Percentiles rank a stretch among this genome's conserved stretches.
These are phyloP conservation scores for Cochlearius cochlearius DNA, from an alignment of 2,113 vertebrate species.

Conservation along the genomic window DNA sequence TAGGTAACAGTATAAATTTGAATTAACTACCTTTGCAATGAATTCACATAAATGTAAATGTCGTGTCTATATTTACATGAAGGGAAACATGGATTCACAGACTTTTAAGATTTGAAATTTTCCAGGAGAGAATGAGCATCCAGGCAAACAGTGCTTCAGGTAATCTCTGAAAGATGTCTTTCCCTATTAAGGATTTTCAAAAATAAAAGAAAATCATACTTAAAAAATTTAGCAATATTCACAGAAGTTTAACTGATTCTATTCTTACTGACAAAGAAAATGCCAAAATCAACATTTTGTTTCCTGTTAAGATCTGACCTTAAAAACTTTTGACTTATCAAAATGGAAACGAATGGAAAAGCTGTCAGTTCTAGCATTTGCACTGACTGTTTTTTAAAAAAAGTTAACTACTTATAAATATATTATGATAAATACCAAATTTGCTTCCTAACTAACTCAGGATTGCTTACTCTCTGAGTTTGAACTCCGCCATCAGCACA, in stretches of 20 bases:
- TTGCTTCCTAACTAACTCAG: background rate
- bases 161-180: background rate
- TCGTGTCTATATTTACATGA: background rate
- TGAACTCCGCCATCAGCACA: background rate
- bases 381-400: background rate
- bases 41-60: background rate
- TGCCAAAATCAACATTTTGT: background rate
- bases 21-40: background rate
- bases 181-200: background rate
- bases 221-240: background rate
- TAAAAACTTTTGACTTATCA: background rate
- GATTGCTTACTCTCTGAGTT: background rate
- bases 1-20: background rate
- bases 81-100: background rate
- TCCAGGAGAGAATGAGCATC: background rate
- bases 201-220: background rate
- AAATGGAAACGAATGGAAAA: background rate
- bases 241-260: background rate
- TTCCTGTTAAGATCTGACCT: background rate
- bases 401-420: background rate
- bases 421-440: background rate
- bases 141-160: background rate
- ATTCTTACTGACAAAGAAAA: background rate
- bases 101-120: background rate
- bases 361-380: background rate